Base-by-base conservation (phyloP, 2,113 vertebrate species). In the Felis chaus region DNA sequence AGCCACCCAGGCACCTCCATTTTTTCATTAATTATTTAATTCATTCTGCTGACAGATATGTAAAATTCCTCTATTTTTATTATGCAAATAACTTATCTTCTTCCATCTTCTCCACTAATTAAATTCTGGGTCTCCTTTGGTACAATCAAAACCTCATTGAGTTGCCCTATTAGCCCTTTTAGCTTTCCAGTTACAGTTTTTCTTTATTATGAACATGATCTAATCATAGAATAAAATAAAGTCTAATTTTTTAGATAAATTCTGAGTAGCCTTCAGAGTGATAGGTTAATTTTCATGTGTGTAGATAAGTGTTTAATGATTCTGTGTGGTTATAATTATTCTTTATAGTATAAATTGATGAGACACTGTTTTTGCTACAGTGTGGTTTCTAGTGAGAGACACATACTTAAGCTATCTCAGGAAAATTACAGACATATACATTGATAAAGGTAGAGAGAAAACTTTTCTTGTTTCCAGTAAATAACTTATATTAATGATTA, bases 401-500 rank as follows among this genome's bases (percentile, higher is more conserved):
- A 61, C 5, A 19, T 7, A 57, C 57, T 87, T 21, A 92, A 36
- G 25, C 36, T 87, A 92, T 91, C n/a, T 79, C 3, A 41, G 8
- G 41, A 55, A 63, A 73, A 27, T 73, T 78, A 21, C 3, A 93
- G 21, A 73, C 41, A 66, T 45, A 57, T 7, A 66, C n/a, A 39
- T 7, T 27, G 23, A 93, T 83, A 85, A 53, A 89, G 4, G 41
- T 33, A 69, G 23, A 89, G 33, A 66, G 7, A 81, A 81, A 76
- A 27, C 31, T 66, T 55, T 50, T 79, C 25, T 83, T 84, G 10
- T 79, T 78, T 96, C 83, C 16, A 41, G 39, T 66, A 73, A 13
- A 45, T 86, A 82, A n/a, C 41, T 81, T 93, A 95, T 92, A 65
- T 78, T 36, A 61, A 82, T 57, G 78, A 94, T 73, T 48, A 97